Evolutionary conservation across 2,113 vertebrate species (phyloP), one percentile per base, ranked within the genome.

Genomic region (Mixornis gularis): DNA sequence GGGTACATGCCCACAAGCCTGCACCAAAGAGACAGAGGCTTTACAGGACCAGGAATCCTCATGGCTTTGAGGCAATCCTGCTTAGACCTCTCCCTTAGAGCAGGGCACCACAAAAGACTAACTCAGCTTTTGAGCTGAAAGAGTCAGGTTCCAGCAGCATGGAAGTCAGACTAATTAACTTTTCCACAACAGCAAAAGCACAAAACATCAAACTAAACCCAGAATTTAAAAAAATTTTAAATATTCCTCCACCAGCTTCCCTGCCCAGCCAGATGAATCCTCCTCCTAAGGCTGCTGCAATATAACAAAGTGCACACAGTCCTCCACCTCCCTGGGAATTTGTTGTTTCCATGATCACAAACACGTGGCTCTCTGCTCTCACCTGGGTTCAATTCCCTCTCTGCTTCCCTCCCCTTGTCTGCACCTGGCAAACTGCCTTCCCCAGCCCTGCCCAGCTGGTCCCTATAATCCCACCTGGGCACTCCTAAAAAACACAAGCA

Each of bases 241-340:
- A 2, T 2, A 12, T 10, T 55, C 38, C 21, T 24, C 3, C 1
- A 0, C 1, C 5, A 63, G 3, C 49, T 27, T 60, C 32, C 19
- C 0, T 26, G 1, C 2, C 11, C 4, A 3, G 4, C 7, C 32
- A 49, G 19, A 1, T 0, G 0, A 52, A 3, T 9, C n/a, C 14
- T 36, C n/a, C 52, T 79, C 34, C 1, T 0, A 12, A 12, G 0
- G 2, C 13, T n/a, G 4, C 62, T 5, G 0, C 2, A 4, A 3
- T 1, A 1, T 6, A 25, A 4, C 4, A 53, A 4, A 14, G 0
- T 0, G 0, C 25, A 4, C 2, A 10, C 0, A 25, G 0, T 0
- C 0, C 0, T 9, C 0, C 0, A 0, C 3, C 5, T 32, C 8
- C 19, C 41, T 40, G 46, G 38, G 32, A 49, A 49, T 62, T 89